phyloP scores from a whole-genome alignment of 1,140 invertebrate genomes.

The Aradophagus sp. region DNA sequence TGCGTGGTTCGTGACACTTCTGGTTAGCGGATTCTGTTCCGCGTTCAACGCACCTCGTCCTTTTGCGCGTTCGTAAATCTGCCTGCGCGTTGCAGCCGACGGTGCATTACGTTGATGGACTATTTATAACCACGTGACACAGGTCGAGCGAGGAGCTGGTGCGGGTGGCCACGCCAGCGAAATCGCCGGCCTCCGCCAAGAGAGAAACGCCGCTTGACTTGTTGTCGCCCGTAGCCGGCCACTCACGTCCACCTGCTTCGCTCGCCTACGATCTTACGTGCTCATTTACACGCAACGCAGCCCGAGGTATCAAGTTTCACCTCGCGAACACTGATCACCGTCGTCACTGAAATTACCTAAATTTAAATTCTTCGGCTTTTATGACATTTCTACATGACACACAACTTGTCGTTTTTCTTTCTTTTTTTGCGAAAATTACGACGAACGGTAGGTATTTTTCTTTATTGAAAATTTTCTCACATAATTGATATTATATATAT shows the following conservation, averaged over 20 bases:
- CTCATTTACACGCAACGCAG: too few relatives aligned
- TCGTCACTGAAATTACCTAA: slow-evolving; percentile 41
- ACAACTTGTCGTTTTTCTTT: slow-evolving; percentile 4
- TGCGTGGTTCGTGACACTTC: slow-evolving; percentile 24
- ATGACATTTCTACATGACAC: slow-evolving; percentile 18
- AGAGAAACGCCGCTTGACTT: slow-evolving; percentile 19
- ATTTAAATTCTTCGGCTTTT: slow-evolving; percentile 36
- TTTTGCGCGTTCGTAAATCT: slow-evolving; percentile 67
- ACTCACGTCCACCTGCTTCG: slow-evolving; percentile 53
- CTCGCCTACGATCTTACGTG: slow-evolving; percentile 50
- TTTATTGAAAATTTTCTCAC: too few relatives aligned
- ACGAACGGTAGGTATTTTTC: too few relatives aligned
- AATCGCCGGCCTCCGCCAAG: slow-evolving; percentile 49
- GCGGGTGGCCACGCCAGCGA: slow-evolving; percentile 68
- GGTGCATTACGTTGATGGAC: slow-evolving; percentile 70
- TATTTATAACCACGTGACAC: slow-evolving; percentile 74
- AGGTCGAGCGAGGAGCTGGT: slow-evolving; percentile 63
- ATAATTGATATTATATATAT: too few relatives aligned
- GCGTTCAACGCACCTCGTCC: slow-evolving; percentile 61
- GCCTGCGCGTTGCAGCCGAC: slow-evolving; percentile 64
- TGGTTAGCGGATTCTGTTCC: slow-evolving; percentile 66
- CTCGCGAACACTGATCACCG: slow-evolving; percentile 37
- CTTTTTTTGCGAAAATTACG: too few relatives aligned
- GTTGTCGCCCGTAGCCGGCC: slow-evolving; percentile 42
- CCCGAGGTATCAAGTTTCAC: slow-evolving; percentile 47